Percentiles rank a stretch among this genome's conserved stretches.
Conservation (phyloP, 1,140 invertebrate genomes). For the Helicoverpa armigera region DNA sequence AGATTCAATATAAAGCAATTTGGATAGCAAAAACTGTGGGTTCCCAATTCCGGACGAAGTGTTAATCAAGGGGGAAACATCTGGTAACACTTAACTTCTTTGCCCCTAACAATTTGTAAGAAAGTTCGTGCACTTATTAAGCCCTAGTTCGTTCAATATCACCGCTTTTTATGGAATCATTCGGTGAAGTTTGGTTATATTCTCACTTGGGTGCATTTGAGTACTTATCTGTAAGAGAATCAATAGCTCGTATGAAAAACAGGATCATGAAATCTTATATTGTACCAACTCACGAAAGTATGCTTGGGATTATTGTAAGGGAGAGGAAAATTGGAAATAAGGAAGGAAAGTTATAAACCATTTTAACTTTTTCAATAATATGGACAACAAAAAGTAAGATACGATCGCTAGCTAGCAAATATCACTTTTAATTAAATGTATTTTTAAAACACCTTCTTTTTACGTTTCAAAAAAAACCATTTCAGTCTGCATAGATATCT, state of each 20-base stretch:
- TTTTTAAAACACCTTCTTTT: too few species aligned
- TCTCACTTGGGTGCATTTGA: conserved; percentile 7
- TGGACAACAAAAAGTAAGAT: too few species aligned
- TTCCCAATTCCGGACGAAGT: conserved; percentile 15
- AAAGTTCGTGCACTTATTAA: conserved; percentile 29
- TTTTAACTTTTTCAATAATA: too few species aligned
- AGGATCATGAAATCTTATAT: too few species aligned
- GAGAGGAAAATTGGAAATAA: too few species aligned
- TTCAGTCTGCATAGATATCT: too few species aligned
- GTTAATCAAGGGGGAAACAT: conserved; percentile 37
- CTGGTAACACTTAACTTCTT: conserved; percentile 36
- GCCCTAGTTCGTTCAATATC: conserved; percentile 8
- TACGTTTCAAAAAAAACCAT: too few species aligned
- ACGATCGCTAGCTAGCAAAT: too few species aligned
- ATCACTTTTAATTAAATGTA: too few species aligned
- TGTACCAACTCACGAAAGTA: too few species aligned
- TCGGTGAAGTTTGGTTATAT: conserved; percentile 3
- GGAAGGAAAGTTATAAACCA: too few species aligned
- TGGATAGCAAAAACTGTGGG: conserved; percentile 14
- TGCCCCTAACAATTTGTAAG: conserved; percentile 31
- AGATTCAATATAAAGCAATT: conserved; percentile 30
- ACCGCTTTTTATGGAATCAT: conserved; percentile 17
- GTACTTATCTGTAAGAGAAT: background rate
- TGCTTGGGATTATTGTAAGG: too few species aligned
- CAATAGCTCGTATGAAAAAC: background rate